Evolutionary conservation across 2,113 vertebrate genomes (phyloP).

Genomic region (Sander lucioperca): DNA sequence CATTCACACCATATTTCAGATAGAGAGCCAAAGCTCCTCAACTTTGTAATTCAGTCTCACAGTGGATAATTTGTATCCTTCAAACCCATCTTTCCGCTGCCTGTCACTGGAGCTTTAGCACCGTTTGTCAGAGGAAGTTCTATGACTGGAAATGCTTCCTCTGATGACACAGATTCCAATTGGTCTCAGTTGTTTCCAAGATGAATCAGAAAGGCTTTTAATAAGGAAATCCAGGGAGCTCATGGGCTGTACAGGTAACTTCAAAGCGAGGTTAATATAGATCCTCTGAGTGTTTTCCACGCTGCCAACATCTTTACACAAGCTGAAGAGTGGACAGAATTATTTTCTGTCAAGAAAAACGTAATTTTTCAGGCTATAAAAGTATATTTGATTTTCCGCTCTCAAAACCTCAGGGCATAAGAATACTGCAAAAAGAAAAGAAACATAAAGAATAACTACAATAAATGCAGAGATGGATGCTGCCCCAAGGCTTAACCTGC

Average conservation of each 20-base stretch:
- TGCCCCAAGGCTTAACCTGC: conserved; percentile 20
- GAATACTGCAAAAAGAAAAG: conserved; percentile 11
- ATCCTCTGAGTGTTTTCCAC: conserved; percentile 44
- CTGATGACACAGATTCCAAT: conserved; percentile 10
- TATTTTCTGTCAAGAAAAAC: conserved; percentile 38
- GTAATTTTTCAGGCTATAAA: conserved; percentile 39
- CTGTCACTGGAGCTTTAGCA: conserved; percentile 43
- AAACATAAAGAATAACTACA: conserved; percentile 40
- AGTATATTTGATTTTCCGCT: conserved; percentile 20
- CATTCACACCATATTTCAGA: conserved; percentile 45
- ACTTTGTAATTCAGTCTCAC: conserved; percentile 51
- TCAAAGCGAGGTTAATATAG: conserved; percentile 65
- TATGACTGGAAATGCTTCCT: conserved; percentile 2
- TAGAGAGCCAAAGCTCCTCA: conserved; percentile 46
- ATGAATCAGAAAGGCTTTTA: conserved; percentile 58
- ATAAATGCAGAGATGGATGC: conserved; percentile 27
- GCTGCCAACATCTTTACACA: conserved; percentile 48
- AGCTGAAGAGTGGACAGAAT: conserved; percentile 34
- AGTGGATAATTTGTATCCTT: conserved; percentile 48
- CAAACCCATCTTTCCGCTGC: conserved; percentile 17
- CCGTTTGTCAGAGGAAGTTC: conserved; percentile 33
- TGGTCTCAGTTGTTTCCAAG: conserved; percentile 53
- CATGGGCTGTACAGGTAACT: conserved; percentile 26
- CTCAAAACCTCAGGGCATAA: conserved; percentile 3
- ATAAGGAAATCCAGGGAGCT: conserved; percentile 52